Conservation (phyloP, 37 sponge, comb jelly and placozoan species). For the Beroe forskalii region DNA sequence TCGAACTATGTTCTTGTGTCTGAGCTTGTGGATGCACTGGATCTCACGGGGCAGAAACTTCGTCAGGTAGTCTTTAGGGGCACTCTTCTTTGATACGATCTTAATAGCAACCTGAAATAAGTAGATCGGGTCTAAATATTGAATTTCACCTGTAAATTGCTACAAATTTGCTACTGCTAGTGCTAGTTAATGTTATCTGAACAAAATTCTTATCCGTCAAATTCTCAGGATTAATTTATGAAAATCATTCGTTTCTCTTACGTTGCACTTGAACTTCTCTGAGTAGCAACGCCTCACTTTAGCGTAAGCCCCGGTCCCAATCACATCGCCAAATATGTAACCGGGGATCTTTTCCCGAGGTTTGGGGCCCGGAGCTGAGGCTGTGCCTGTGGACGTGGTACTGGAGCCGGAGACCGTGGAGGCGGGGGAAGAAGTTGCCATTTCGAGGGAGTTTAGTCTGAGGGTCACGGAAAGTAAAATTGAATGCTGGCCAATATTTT, state of each 20-base stretch:
- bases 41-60: slow-evolving; percentile 91
- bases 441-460: not conserved
- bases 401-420: not conserved
- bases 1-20: slow-evolving; percentile 74
- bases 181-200: too few relatives aligned
- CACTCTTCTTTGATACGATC: slow-evolving; percentile 77
- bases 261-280: slow-evolving; percentile 67
- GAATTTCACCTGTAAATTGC: too few relatives aligned
- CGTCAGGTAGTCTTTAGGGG: slow-evolving; percentile 81
- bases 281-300: slow-evolving; percentile 84
- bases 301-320: slow-evolving; percentile 91
- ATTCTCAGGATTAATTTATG: too few relatives aligned
- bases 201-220: too few relatives aligned
- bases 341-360: slow-evolving; percentile 54
- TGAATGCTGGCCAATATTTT: too few relatives aligned
- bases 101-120: slow-evolving; percentile 85
- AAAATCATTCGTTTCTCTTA: too few relatives aligned
- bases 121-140: too few relatives aligned
- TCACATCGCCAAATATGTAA: slow-evolving; percentile 54
- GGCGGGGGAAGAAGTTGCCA: not conserved
- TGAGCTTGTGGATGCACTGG: slow-evolving; percentile 69
- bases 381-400: not conserved
- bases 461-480: too few relatives aligned
- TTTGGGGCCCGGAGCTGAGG: not conserved
- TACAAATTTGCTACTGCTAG: too few relatives aligned